Conservation (phyloP, 2,888 invertebrate genomes). For the Priocnemis perturbator region DNA sequence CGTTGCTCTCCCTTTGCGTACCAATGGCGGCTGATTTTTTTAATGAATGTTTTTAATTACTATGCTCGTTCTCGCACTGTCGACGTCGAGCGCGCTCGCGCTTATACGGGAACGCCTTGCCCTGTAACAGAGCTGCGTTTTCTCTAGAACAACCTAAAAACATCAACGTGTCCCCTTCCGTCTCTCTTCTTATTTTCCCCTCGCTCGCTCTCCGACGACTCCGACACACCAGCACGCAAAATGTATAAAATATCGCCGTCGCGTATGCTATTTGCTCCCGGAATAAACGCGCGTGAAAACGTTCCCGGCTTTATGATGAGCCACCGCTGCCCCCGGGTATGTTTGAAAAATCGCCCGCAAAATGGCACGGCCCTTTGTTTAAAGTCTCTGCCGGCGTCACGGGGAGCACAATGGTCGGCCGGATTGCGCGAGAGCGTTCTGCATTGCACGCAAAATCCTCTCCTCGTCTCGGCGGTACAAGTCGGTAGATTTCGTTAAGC, state of each 20-base stretch:
- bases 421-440: constrained; percentile 25
- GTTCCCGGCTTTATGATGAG: constrained; percentile 54
- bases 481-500: no score
- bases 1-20: no score
- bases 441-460: constrained; percentile 25
- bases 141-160: no score
- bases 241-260: constrained; percentile 47
- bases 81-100: no score
- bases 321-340: constrained; percentile 37
- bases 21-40: no score
- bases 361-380: constrained; percentile 51
- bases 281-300: constrained; percentile 48
- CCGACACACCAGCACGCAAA: neutral
- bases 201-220: no score
- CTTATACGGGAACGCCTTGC: no score
- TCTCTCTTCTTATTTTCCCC: no score
- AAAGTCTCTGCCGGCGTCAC: constrained; percentile 44
- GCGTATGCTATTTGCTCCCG: constrained; percentile 48
- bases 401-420: constrained; percentile 39
- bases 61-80: no score
- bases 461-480: constrained; percentile 19
- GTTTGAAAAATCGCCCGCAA: constrained; percentile 58
- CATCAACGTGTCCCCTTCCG: no score
- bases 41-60: no score
- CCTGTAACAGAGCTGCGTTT: no score